phyloP scores from a whole-genome alignment of 2,888 invertebrate genomes.

The Eutolmus rufibarbis region DNA sequence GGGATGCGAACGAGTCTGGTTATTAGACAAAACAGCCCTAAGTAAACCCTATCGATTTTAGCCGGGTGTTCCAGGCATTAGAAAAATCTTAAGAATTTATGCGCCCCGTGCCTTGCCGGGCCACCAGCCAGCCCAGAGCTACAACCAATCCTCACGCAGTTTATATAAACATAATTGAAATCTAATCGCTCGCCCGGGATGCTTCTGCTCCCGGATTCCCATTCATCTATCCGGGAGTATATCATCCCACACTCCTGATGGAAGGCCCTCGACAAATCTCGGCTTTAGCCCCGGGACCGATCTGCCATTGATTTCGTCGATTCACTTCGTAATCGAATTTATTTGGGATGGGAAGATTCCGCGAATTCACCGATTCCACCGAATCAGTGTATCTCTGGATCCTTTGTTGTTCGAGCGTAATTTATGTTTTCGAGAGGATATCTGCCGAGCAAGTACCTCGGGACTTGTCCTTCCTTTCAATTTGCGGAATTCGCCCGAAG shows the following conservation, averaged over 20 bases:
- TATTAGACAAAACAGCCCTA: background rate
- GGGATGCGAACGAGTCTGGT: background rate
- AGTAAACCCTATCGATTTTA: background rate
- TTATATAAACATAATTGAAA: conserved; percentile 30
- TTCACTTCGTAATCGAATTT: conserved; percentile 33
- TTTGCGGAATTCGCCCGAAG: conserved; percentile 3
- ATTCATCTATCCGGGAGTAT: conserved; percentile 7
- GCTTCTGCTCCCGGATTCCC: background rate
- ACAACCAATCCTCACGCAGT: background rate
- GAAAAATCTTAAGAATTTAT: conserved; percentile 3
- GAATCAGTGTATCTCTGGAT: background rate
- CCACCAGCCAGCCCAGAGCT: background rate
- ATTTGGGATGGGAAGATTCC: conserved; percentile 16
- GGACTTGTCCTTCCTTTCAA: conserved; percentile 28
- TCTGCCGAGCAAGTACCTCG: background rate
- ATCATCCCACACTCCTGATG: background rate
- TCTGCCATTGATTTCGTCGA: conserved; percentile 12
- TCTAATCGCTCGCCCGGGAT: conserved; percentile 2
- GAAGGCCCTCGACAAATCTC: background rate
- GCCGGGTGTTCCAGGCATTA: background rate
- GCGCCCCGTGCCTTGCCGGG: background rate
- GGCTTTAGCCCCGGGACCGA: background rate
- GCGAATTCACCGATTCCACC: background rate
- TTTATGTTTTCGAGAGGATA: conserved; percentile 18
- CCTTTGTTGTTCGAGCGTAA: conserved; percentile 24